phyloP scores from a whole-genome alignment of 2,888 invertebrate species.

The Apodemia zela region DNA sequence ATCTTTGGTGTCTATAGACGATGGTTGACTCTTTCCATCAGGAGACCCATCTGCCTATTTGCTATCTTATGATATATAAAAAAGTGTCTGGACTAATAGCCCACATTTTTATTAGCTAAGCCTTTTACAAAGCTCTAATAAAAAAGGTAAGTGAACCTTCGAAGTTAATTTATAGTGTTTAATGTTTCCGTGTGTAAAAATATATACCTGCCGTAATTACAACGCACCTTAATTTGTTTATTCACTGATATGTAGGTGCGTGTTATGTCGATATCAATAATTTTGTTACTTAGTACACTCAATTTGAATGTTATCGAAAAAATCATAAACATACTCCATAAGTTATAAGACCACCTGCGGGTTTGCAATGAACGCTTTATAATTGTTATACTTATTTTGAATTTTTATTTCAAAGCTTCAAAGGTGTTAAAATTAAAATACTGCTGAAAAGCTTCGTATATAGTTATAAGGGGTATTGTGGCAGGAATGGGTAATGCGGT shows the following conservation, averaged over 20 bases:
- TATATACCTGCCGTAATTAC: background rate
- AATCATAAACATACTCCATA: background rate
- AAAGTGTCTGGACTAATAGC: too few relatives aligned
- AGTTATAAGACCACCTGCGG: slow-evolving; percentile 1
- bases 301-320: background rate
- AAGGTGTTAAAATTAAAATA: too few relatives aligned
- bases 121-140: background rate
- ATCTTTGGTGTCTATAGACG: too few relatives aligned
- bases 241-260: background rate
- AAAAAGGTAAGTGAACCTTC: background rate
- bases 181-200: background rate
- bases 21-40: too few relatives aligned
- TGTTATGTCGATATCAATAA: slow-evolving; percentile 9
- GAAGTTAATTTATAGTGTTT: slow-evolving; percentile 7
- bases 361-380: background rate
- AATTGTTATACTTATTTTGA: background rate
- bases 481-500: too few relatives aligned
- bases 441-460: too few relatives aligned
- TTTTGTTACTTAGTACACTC: slow-evolving; percentile 9
- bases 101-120: too few relatives aligned
- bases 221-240: slow-evolving; percentile 5
- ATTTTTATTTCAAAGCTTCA: background rate
- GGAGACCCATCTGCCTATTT: too few relatives aligned
- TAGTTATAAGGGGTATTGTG: too few relatives aligned
- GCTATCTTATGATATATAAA: too few relatives aligned